Conservation (phyloP, 2,888 invertebrate genomes). For the Thera britannica region DNA sequence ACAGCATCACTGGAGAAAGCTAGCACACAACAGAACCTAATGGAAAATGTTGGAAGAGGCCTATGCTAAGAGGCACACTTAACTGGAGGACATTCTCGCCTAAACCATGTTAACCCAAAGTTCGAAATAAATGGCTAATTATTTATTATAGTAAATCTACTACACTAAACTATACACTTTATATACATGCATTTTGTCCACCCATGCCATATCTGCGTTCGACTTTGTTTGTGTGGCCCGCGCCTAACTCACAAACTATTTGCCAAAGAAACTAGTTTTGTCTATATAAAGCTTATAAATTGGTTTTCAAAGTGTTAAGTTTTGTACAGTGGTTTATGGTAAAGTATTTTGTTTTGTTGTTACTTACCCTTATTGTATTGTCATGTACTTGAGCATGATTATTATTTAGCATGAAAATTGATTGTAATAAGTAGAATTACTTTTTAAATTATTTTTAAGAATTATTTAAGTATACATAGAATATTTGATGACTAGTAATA, state of each 20-base stretch:
- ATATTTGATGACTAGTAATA: background rate
- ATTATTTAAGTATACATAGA: background rate
- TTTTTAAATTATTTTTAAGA: background rate
- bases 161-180: no score
- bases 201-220: no score
- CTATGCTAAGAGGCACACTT: no score
- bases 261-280: background rate
- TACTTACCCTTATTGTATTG: constrained; percentile 24
- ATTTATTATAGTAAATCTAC: no score
- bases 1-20: no score
- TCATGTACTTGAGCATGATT: constrained; percentile 37
- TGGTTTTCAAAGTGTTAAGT: constrained; percentile 2
- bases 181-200: no score
- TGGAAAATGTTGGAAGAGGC: no score
- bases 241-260: constrained; percentile 1
- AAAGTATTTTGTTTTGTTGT: constrained; percentile 25
- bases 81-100: no score
- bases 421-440: background rate
- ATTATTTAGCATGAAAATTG: constrained; percentile 38
- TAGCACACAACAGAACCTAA: no score
- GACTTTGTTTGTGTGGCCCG: no score
- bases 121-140: no score
- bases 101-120: no score
- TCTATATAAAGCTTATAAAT: background rate
- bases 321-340: constrained; percentile 32